Percentiles rank a stretch among this genome's conserved stretches.
Evolutionary conservation across 2,113 vertebrate species (phyloP).

Genomic region (Tichodroma muraria): DNA sequence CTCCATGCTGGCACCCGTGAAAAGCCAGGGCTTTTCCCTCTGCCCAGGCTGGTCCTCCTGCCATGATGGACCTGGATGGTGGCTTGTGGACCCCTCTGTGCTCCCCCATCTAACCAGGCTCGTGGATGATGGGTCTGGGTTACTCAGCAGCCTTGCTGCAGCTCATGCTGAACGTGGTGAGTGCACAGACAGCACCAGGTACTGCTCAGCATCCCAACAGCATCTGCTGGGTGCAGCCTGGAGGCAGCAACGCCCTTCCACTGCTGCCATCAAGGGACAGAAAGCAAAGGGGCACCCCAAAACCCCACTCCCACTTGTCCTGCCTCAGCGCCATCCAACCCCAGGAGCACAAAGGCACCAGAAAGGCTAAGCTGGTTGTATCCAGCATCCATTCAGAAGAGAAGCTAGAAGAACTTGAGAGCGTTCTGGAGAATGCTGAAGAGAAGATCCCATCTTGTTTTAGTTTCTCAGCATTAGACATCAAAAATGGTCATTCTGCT

Average conservation of each 20-base stretch:
- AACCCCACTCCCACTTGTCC: neutral
- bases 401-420: neutral
- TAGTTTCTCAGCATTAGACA: neutral
- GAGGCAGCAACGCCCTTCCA: neutral
- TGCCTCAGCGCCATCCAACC: neutral
- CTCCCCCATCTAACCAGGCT: neutral
- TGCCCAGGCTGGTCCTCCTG: neutral
- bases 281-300: neutral
- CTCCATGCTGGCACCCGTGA: rapidly evolving
- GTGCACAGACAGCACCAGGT: rapidly evolving
- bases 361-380: neutral
- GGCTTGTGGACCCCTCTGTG: neutral
- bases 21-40: neutral
- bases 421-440: neutral
- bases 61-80: rapidly evolving
- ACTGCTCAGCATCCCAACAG: neutral
- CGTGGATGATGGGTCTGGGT: neutral
- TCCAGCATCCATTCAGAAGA: neutral
- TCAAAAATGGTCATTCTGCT: neutral
- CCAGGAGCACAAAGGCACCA: neutral
- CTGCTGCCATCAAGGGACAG: neutral
- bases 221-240: neutral
- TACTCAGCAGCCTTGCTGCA: rapidly evolving
- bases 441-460: neutral
- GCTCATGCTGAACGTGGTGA: rapidly evolving